A percentile compares a stretch with the other conserved stretches of the same genome.
These are phyloP conservation scores for Notolepis coatsorum DNA, from an alignment of 2,797 vertebrate genomes.

Conservation along the genomic window DNA sequence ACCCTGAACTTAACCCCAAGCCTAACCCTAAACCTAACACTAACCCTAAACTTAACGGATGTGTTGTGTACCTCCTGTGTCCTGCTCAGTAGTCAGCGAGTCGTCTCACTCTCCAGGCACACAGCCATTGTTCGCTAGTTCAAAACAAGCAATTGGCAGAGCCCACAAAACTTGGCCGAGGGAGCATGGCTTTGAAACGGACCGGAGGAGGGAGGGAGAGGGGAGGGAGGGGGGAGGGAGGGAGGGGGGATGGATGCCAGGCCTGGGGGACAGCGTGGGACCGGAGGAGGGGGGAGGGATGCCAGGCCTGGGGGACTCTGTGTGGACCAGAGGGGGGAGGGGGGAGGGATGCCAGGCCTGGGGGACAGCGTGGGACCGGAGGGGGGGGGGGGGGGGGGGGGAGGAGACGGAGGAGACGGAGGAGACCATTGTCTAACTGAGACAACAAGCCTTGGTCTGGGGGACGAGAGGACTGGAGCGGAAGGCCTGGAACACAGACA, in stretches of 20 bases:
- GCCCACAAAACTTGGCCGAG: slow-evolving; percentile 34
- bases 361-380: slow-evolving; percentile 30
- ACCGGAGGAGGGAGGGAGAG: slow-evolving; percentile 27
- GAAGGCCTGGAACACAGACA: slow-evolving; percentile 32
- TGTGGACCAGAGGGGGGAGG: slow-evolving; percentile 23
- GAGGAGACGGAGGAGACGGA: slow-evolving; percentile 36
- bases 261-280: slow-evolving; percentile 27
- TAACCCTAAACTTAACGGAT: slow-evolving; percentile 1
- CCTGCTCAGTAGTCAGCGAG: no score
- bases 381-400: slow-evolving; percentile 27
- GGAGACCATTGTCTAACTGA: slow-evolving; percentile 60
- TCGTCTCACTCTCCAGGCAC: no score
- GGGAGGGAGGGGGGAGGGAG: slow-evolving; percentile 7
- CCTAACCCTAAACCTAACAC: not conserved
- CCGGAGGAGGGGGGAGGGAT: slow-evolving; percentile 9
- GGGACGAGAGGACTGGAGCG: slow-evolving; percentile 49
- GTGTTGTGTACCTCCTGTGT: no score
- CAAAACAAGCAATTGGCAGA: slow-evolving; percentile 36
- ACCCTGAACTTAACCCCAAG: not conserved
- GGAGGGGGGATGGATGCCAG: no score
- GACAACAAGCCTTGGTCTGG: slow-evolving; percentile 59
- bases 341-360: not conserved
- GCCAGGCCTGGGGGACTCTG: slow-evolving; percentile 12
- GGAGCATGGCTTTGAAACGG: slow-evolving; percentile 40
- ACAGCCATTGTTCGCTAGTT: slow-evolving; percentile 7